Conservation (phyloP, 2,797 vertebrate species). For the Tauraco hartlaubi region DNA sequence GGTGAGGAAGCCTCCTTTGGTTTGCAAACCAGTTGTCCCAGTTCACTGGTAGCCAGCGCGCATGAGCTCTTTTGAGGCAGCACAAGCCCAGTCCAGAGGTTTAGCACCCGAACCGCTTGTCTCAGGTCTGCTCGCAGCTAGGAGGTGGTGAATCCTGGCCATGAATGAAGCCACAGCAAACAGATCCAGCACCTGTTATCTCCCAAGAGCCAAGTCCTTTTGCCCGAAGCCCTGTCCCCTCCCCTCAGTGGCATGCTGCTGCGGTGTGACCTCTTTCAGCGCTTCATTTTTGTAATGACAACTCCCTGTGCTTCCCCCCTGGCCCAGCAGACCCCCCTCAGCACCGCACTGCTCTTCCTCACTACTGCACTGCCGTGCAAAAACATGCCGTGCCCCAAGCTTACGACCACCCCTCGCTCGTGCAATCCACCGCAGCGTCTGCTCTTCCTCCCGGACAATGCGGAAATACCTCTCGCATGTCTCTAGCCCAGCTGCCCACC, state of each 20-base stretch:
- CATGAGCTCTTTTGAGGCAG: background rate
- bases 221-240: background rate
- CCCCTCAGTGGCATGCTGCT: too few species aligned
- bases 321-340: too few species aligned
- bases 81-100: background rate
- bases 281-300: background rate
- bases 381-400: too few species aligned
- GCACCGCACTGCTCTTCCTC: background rate
- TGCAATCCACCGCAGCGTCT: background rate
- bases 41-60: fast-evolving
- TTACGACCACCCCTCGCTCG: background rate
- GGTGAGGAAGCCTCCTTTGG: background rate
- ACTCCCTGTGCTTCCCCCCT: background rate
- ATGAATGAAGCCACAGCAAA: fast-evolving
- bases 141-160: background rate
- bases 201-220: background rate
- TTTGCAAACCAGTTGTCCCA: background rate
- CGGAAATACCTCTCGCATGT: background rate
- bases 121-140: background rate
- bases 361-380: too few species aligned
- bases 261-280: background rate
- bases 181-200: background rate
- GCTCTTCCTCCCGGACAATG: background rate
- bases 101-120: background rate
- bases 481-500: background rate